Base-by-base conservation (phyloP, 2,113 vertebrate genomes). In the Datnioides undecimradiatus region DNA sequence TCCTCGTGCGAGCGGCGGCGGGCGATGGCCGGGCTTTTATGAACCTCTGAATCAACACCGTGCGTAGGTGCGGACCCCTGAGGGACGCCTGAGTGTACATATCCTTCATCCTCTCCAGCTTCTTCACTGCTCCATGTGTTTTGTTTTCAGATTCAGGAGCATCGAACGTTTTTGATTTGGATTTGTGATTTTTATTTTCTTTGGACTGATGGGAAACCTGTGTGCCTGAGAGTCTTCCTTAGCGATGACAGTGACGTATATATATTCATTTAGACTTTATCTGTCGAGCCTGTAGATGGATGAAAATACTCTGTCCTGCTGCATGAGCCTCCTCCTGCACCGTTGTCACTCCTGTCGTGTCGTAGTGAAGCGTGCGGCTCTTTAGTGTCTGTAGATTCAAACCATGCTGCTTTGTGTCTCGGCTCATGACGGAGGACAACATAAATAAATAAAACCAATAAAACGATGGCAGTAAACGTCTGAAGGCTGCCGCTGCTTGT, bases 341-440 rank as follows among this genome's bases (percentile, higher is more conserved):
- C 84, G 65, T 48, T 63, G 46, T 78, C 34, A 31, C 52, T 23
- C 54, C n/a, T n/a, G n/a, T 75, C 58, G n/a, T 78, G 77, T 81
- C 74, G 70, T 89, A 86, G 81, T 88, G 54, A 89, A 90, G 72
- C 74, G 41, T 86, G 59, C 45, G 52, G 58, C 65, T 81, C 60
- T 64, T 34, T 63, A 58, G 57, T 17, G 17, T 81, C 45, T 57
- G n/a, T 73, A 23, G 19, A 63, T 49, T 59, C 38, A 45, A 58
- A 48, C n/a, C 14, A n/a, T n/a, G n/a, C n/a, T n/a, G n/a, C 57
- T 81, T 79, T 33, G n/a, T 73, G 54, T 76, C 17, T 25, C 48
- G 11, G 43, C 43, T 87, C 60, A 36, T 19, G 54, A 74, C 31
- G n/a, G 49, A 81, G n/a, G n/a, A n/a, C n/a, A n/a, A n/a, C n/a